Evolutionary conservation across 2,113 vertebrate species (phyloP), one percentile per base, ranked within the genome.

Genomic region (Cyprinodon brontotheroides): DNA sequence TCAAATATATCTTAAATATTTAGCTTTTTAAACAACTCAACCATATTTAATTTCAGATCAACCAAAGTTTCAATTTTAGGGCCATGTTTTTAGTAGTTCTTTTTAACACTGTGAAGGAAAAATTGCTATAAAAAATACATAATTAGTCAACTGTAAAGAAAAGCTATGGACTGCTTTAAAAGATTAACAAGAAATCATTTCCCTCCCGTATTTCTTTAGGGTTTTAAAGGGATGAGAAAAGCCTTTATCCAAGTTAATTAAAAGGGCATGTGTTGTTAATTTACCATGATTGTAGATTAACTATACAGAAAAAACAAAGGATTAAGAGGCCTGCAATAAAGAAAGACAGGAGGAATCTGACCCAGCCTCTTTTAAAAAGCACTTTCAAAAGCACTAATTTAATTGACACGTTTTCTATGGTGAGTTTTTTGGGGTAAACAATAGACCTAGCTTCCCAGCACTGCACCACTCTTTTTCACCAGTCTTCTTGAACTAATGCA

Each of bases 401-500:
- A n/a, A 61, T 29, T 12, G 8, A 29, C 1, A 36, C 61, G 15
- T 62, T 62, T 38, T 17, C 36, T 38, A 1, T 17, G 17, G 15
- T 41, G 6, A n/a, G 1, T 8, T 7, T 40, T n/a, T 40, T 39
- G 4, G 17, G 14, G 1, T 39, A 15, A 38, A 63, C 37, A 38
- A 17, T 39, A 6, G 15, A 61, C 6, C 60, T 13, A 22, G 20
- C n/a, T 68, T 73, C 48, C 62, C 43, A 22, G 11, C 17, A 37
- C 38, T 38, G 60, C 45, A 61, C 20, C n/a, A 65, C 38, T 38
- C 13, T 48, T 48, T 14, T 48, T 14, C 12, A 45, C 9, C 14
- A 73, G 65, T 68, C 66, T 77, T 69, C 39, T 72, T 74, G 40
- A 78, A 65, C 43, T 39, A n/a, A 39, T 62, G 22, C 63, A 73